Evolutionary conservation across 2,113 vertebrate genomes (phyloP).

Genomic region (Steatornis caripensis): DNA sequence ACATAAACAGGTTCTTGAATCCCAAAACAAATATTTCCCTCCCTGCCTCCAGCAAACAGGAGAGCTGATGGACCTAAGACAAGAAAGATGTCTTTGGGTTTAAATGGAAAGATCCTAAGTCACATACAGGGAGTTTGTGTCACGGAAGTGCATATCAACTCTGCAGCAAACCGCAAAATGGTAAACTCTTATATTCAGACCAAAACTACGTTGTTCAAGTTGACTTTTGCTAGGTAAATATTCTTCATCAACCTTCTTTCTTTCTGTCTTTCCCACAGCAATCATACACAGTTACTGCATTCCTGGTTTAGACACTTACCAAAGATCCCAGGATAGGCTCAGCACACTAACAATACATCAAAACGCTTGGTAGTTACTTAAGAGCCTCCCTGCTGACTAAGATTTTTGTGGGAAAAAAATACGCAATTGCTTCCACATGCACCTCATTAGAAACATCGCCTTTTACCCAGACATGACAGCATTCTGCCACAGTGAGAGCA

Average conservation of each 20-base stretch:
- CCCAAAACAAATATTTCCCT: not conserved
- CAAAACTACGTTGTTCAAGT: not conserved
- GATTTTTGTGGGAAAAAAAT: not conserved
- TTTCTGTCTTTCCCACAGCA: not conserved
- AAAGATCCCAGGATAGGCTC: not conserved
- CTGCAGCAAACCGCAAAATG: not conserved
- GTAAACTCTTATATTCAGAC: not conserved
- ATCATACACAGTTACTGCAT: not conserved
- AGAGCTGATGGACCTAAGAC: not conserved
- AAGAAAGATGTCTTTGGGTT: not conserved
- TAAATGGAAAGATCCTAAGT: not conserved
- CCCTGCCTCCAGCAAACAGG: not conserved
- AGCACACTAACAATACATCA: not conserved
- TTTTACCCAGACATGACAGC: not conserved
- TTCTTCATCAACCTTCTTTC: not conserved
- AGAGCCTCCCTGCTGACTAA: not conserved
- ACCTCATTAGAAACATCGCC: not conserved
- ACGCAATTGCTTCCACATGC: not conserved
- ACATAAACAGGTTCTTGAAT: not conserved
- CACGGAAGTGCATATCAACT: rapidly evolving
- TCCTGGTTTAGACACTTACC: not conserved
- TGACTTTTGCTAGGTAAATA: not conserved
- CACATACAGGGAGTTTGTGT: not conserved
- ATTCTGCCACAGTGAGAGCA: not conserved
- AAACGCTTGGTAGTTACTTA: not conserved